Base-by-base conservation (phyloP, 2,797 vertebrate species). In the Manis pentadactyla region DNA sequence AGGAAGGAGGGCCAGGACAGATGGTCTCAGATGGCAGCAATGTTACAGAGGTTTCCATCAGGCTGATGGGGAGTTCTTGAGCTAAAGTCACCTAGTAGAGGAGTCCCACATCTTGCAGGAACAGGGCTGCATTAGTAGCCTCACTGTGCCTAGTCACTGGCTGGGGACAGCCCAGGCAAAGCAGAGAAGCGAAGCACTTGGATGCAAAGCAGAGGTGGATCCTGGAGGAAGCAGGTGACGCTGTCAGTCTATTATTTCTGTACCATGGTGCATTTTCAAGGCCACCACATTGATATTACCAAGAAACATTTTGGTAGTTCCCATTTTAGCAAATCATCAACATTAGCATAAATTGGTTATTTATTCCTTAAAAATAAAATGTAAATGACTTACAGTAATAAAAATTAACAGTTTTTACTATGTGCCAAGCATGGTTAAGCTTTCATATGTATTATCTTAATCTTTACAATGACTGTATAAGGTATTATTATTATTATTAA, bases 381-480 rank as follows among this genome's bases (percentile, higher is more conserved):
- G 14, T 7, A 93, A 74, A 61, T 84, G 13, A 75, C 21, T 66
- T 89, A 87, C 7, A 79, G 37, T 13, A 51, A 82, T 17, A 78
- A 86, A 88, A 92, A 63, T 57, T 87, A 93, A 90, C 5, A 42
- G 82, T 21, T 83, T 82, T 34, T 57, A 73, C 51, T 75, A 92
- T 49, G 4, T 27, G 17, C 39, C 59, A 95, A 73, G 27, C 7
- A 88, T 12, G 12, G 29, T 27, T 66, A 92, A 63, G 25, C 7
- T 68, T 87, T 87, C 55, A 27, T 34, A 79, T 19, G 8, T 71
- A 78, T 27, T 51, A 37, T 63, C 39, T 75, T 63, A 63, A 57
- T 86, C 79, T 66, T 90, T 55, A 68, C 19, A 42, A 55, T 82
- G 21, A 74, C 7, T 7, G 53, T 59, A 39, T 59, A 12, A 29